phyloP scores from a whole-genome alignment of 2,113 vertebrate species.

The Trematocara unimaculatum region DNA sequence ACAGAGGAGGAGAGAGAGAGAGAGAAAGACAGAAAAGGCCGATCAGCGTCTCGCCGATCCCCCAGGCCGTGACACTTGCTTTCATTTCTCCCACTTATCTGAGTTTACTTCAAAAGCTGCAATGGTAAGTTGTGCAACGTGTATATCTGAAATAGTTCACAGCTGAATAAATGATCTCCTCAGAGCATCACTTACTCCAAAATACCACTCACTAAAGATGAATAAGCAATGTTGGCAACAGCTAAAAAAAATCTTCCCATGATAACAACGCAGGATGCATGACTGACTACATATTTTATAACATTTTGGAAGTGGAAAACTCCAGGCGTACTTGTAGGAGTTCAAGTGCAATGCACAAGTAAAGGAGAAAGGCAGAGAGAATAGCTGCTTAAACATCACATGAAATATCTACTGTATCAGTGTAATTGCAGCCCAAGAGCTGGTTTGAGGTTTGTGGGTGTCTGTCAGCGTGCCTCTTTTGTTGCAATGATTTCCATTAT shows the following conservation, averaged over 20 bases:
- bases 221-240: conserved; percentile 24
- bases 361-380: background rate
- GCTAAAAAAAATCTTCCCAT: background rate
- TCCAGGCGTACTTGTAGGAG: background rate
- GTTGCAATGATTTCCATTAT: conserved; percentile 10
- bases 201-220: conserved; percentile 27
- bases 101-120: background rate
- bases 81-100: background rate
- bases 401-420: background rate
- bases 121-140: background rate
- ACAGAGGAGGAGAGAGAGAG: too few relatives aligned
- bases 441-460: conserved; percentile 1
- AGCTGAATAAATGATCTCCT: conserved; percentile 32
- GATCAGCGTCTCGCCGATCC: too few relatives aligned
- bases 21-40: too few relatives aligned
- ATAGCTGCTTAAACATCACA: background rate
- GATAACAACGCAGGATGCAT: conserved; percentile 8
- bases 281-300: conserved; percentile 26
- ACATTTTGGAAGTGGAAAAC: conserved; percentile 16
- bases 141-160: conserved; percentile 4
- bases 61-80: background rate
- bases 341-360: background rate
- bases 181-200: conserved; percentile 25
- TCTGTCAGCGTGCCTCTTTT: background rate
- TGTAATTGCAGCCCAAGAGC: background rate